Evolutionary conservation across 2,888 invertebrate genomes (phyloP).

Genomic region (Actias luna): DNA sequence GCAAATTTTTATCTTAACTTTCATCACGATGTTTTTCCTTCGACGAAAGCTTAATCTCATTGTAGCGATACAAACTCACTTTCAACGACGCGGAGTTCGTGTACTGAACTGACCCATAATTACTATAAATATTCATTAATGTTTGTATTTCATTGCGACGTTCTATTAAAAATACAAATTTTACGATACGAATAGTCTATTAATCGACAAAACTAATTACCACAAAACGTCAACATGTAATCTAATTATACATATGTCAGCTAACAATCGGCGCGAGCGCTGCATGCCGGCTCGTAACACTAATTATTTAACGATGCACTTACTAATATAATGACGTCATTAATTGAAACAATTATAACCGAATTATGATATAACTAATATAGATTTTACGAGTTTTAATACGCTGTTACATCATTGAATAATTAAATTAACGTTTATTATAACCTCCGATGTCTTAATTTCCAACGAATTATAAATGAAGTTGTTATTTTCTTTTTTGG

Average conservation of each 20-base stretch:
- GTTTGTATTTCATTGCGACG: too few relatives aligned
- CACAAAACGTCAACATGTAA: neutral
- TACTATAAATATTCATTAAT: too few relatives aligned
- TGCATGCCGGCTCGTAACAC: slow-evolving; percentile 3
- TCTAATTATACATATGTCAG: neutral
- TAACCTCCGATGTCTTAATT: neutral
- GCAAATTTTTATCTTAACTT: too few relatives aligned
- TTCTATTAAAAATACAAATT: too few relatives aligned
- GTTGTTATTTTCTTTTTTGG: too few relatives aligned
- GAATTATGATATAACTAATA: neutral
- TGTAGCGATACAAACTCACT: too few relatives aligned
- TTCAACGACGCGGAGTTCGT: too few relatives aligned
- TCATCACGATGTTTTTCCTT: too few relatives aligned
- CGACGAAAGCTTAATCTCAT: too few relatives aligned
- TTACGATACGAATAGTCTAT: neutral
- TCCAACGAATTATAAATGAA: neutral
- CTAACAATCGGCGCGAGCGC: neutral
- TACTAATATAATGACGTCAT: slow-evolving; percentile 3
- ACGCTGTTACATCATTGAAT: neutral
- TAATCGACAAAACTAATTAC: neutral
- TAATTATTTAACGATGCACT: slow-evolving; percentile 3
- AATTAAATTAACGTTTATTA: neutral
- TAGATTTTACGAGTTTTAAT: neutral
- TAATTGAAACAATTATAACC: slow-evolving; percentile 1
- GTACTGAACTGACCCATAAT: too few relatives aligned